phyloP scores from a whole-genome alignment of 1,140 invertebrate species.

The Conus betulinus region DNA sequence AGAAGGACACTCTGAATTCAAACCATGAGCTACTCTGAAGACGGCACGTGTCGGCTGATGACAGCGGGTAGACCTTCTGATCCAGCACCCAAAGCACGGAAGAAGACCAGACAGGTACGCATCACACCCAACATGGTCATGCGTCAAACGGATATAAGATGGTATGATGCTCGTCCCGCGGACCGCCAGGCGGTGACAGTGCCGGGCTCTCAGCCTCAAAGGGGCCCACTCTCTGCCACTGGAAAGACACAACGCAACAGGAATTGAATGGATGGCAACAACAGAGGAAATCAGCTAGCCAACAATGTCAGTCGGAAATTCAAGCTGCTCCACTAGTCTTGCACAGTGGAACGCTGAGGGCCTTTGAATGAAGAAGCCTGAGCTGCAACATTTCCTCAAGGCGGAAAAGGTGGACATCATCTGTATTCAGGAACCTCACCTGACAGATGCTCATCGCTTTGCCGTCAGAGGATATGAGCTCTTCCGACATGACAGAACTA shows the following conservation, averaged over 20 bases:
- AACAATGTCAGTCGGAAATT: constrained; percentile 2
- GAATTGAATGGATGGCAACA: too few species aligned
- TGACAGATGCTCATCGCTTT: constrained; percentile 28
- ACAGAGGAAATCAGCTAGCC: not conserved
- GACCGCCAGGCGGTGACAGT: constrained; percentile 32
- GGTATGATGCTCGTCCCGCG: not conserved
- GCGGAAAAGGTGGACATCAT: too few species aligned
- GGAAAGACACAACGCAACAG: not conserved
- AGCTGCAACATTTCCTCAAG: too few species aligned
- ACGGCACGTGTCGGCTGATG: too few species aligned
- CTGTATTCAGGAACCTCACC: not conserved
- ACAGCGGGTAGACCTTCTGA: too few species aligned
- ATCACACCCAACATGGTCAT: too few species aligned
- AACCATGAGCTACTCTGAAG: too few species aligned
- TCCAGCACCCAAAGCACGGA: too few species aligned
- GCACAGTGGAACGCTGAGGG: constrained; percentile 26
- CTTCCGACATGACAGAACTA: constrained; percentile 12
- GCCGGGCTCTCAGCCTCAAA: too few species aligned
- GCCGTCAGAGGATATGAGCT: constrained; percentile 15
- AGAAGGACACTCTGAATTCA: too few species aligned
- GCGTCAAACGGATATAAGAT: constrained; percentile 17
- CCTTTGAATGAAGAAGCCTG: not conserved
- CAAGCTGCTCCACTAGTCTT: constrained; percentile 11
- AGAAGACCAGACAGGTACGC: too few species aligned
- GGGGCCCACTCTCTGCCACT: not conserved